Evolutionary conservation across 2,113 vertebrate species (phyloP), one percentile per base, ranked within the genome.

Genomic region (Fulmarus glacialis): DNA sequence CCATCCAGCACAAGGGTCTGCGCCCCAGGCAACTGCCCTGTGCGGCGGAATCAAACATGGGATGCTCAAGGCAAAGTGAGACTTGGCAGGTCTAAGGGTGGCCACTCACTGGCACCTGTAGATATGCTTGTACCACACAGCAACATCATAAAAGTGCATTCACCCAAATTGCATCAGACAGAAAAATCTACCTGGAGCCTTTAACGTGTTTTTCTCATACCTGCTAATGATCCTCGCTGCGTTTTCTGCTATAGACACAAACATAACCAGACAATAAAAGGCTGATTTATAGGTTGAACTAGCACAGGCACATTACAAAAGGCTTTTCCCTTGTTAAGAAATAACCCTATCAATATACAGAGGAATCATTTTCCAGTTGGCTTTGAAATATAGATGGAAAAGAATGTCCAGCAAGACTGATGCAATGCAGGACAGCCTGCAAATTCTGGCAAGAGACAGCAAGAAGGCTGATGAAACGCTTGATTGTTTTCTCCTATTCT

Each of bases 381-480:
- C 58, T 93, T 82, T 6, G 23, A 91, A 90, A 62, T 29, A 79
- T 5, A 85, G 53, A 56, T 27, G 84, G 95, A 75, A 93, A 96
- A 89, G 42, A 70, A 64, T 9, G 60, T 72, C 92, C 77, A 87
- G 72, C 43, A 83, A 64, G 87, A 68, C 66, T 87, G 95, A 94
- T 73, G 97, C 91, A 96, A 70, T 6, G 55, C 89, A 95, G 91
- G 89, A 55, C 80, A 87, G 79, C 58, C 50, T 8, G 8, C 50
- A 82, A 83, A 87, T 27, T 50, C 23, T 92, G 88, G 92, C 97
- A 94, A 36, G 78, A 71, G 89, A 66, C 58, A 89, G 89, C 68
- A 81, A 68, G 79, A 34, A 82, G 72, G 62, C 83, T 88, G 86
- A 83, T 93, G 95, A 97, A 97, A 92, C 8, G 50, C 78, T 84